These are phyloP conservation scores for Tinamus major DNA, from an alignment of 2,797 vertebrate genomes.

Conservation along the genomic window DNA sequence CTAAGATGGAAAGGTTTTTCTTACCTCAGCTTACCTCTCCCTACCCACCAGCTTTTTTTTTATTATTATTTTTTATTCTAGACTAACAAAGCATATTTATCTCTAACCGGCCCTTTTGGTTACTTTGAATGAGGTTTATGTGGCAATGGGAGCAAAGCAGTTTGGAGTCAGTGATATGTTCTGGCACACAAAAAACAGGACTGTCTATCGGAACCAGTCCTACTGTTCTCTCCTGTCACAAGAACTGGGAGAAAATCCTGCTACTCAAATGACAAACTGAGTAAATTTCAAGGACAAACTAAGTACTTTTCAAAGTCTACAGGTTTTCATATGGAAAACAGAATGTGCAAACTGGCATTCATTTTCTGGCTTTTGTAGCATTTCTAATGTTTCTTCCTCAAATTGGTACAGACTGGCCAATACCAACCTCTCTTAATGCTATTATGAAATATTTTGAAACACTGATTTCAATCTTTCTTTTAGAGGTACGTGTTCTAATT, in stretches of 20 bases:
- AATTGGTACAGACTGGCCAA: neutral
- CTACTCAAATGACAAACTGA: neutral
- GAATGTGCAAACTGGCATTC: neutral
- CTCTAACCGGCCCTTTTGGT: constrained; percentile 81
- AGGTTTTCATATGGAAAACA: neutral
- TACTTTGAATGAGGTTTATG: constrained; percentile 93
- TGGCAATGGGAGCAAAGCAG: constrained; percentile 81
- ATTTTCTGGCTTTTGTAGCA: neutral
- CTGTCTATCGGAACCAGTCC: neutral
- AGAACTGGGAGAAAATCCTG: neutral
- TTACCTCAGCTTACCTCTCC: constrained; percentile 43
- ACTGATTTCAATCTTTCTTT: neutral
- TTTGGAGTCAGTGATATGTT: constrained; percentile 82
- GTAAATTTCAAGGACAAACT: neutral
- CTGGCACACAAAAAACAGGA: neutral
- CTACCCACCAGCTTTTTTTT: constrained; percentile 24
- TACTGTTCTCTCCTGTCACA: neutral
- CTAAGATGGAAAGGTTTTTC: constrained; percentile 38
- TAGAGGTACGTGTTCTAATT: neutral
- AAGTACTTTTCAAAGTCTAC: neutral
- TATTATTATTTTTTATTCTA: neutral
- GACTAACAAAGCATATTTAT: constrained; percentile 52
- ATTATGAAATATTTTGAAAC: neutral
- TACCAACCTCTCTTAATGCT: neutral
- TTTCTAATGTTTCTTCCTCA: neutral